Conservation (phyloP, 30 jellyfish, hydroid and myxozoan genomes). For the Pelagia noctiluca region DNA sequence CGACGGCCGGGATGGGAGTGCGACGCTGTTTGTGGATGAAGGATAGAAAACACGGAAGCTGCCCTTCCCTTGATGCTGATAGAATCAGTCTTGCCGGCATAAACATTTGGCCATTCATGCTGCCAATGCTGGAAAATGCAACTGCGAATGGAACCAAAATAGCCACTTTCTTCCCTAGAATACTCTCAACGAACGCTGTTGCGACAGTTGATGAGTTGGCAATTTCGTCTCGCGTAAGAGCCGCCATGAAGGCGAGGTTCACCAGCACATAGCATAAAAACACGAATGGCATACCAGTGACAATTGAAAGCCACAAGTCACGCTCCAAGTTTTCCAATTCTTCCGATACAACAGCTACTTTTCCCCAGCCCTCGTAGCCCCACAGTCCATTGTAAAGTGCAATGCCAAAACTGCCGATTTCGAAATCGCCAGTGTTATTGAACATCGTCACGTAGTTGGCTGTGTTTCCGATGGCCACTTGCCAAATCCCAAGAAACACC, state of each 20-base stretch:
- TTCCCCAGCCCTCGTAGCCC: conserved; percentile 83
- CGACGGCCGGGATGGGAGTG: conserved; percentile 71
- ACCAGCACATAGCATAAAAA: conserved; percentile 39
- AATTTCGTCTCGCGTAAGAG: conserved; percentile 40
- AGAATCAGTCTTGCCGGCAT: conserved; percentile 31
- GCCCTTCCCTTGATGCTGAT: conserved; percentile 84
- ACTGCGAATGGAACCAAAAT: conserved; percentile 34
- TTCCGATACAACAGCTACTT: conserved; percentile 27
- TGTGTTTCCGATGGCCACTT: conserved; percentile 48
- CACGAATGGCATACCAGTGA: conserved; percentile 63
- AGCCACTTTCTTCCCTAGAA: conserved; percentile 44
- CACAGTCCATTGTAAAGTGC: conserved; percentile 71
- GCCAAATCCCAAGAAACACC: conserved; percentile 62
- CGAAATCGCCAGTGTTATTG: conserved; percentile 12
- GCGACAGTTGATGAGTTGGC: conserved; percentile 56
- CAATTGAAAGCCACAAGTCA: conserved; percentile 44
- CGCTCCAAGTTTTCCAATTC: conserved; percentile 55
- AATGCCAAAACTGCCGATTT: too few species aligned
- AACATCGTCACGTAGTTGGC: conserved; percentile 40
- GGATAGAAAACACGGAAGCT: conserved; percentile 63
- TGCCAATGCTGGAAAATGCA: conserved; percentile 54
- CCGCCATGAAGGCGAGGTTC: conserved; percentile 49
- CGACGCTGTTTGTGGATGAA: conserved; percentile 49
- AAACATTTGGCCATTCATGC: conserved; percentile 26
- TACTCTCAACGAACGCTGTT: conserved; percentile 29